Conservation (phyloP, 2,113 vertebrate genomes). For the Agelaius phoeniceus region DNA sequence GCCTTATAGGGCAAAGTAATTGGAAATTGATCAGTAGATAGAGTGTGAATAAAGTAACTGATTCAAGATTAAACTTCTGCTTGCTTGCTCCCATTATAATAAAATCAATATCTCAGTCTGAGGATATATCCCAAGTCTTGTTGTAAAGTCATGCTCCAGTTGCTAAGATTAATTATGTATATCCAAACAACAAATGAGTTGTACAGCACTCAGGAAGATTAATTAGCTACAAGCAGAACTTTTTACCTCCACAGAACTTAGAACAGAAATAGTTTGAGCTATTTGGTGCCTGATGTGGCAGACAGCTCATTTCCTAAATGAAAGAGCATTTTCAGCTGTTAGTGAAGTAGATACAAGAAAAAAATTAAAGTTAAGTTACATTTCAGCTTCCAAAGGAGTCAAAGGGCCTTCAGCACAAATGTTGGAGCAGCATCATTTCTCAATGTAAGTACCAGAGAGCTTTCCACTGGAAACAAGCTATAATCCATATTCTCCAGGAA, state of each 20-base stretch:
- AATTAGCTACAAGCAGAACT: background rate
- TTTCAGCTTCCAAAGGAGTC: background rate
- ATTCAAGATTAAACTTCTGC: background rate
- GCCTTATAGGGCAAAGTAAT: background rate
- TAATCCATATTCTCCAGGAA: background rate
- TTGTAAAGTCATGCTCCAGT: background rate
- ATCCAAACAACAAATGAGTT: background rate
- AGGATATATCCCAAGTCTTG: background rate
- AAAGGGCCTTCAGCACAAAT: background rate
- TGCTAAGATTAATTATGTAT: background rate
- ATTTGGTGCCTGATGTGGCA: background rate
- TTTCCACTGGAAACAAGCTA: background rate
- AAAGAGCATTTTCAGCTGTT: background rate
- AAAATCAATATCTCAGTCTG: background rate
- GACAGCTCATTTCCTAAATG: background rate
- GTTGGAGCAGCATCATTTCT: background rate
- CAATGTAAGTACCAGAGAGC: background rate
- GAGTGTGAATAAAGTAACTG: background rate
- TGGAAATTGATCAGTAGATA: background rate
- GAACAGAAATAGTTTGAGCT: background rate
- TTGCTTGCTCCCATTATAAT: background rate
- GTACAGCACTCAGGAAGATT: background rate
- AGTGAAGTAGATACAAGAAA: background rate
- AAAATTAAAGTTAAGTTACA: background rate
- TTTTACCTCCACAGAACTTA: background rate